Evolutionary conservation across 2,888 invertebrate genomes (phyloP), one percentile per base, ranked within the genome.

Genomic region (Parasteatoda lunata): DNA sequence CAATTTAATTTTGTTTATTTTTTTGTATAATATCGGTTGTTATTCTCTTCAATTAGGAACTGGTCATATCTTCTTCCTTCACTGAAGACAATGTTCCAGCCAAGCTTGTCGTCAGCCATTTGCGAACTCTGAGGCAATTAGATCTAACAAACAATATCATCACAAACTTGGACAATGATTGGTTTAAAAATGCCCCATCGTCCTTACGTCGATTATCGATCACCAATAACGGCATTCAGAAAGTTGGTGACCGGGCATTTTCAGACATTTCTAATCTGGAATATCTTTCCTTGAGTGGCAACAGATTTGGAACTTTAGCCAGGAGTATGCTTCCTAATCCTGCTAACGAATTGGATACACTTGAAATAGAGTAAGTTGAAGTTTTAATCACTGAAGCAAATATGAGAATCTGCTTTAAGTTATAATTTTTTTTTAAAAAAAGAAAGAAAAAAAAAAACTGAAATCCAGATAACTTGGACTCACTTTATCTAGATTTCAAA

Each of bases 201-300:
- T 80, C 85, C 0, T 30, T 85, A 6, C 49, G 45, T 8, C 5
- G 59, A 5, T 13, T 85, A 5, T 49, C 54, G 8, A 15, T 80
- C 5, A 77, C 85, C 49, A 77, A 85, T 30, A 85, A 85, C 9
- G 59, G 66, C 5, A 85, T 85, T 5, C 54, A 77, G 15, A 73
- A 59, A 13, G n/a, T 86, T 15, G 86, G 81, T 4, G 54, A 68
- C n/a, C 54, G 48, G 48, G 86, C 71, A 0, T 81, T 86, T 49
- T 66, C 47, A 6, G 52, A 72, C n/a, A 5, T 86, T 5, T 9
- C 15, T 9, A 81, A 77, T 48, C 48, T 86, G 11, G 11, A 51
- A 3, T 11, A 13, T 2, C 30, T 86, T 5, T 68, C 49, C 8
- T 7, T 86, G 9, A 69, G 69, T 30, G 86, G 86, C 15, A 81